Percentiles rank a stretch among this genome's conserved stretches.
These are phyloP conservation scores for Cariama cristata DNA, from an alignment of 2,113 vertebrate genomes.

Conservation along the genomic window DNA sequence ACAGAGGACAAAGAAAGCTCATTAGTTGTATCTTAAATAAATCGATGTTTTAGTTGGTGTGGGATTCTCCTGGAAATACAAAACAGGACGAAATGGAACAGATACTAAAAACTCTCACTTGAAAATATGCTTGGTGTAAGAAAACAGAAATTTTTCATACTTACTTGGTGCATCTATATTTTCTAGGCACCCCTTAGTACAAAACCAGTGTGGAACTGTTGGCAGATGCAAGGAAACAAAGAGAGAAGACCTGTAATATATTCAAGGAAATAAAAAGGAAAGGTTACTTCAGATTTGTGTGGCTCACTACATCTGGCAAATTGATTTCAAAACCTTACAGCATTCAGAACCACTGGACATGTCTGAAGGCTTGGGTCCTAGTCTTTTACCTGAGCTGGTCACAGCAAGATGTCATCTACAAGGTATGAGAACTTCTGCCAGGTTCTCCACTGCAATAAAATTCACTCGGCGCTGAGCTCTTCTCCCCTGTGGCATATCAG, in stretches of 20 bases:
- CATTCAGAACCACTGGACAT: not conserved
- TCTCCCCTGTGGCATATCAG: not conserved
- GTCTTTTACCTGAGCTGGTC: not conserved
- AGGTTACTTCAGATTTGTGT: not conserved
- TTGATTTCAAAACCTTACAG: not conserved
- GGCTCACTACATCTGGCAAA: not conserved
- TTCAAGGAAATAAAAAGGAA: not conserved
- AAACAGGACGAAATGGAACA: not conserved
- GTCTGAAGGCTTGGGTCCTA: not conserved
- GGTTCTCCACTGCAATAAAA: not conserved
- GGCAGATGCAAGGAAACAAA: not conserved
- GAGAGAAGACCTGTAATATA: not conserved
- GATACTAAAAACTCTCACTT: not conserved
- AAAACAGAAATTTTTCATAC: not conserved
- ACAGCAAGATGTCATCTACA: not conserved
- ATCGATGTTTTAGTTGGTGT: not conserved
- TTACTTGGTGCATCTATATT: not conserved
- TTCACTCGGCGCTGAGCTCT: not conserved
- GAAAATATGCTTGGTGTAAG: not conserved
- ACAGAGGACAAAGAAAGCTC: slow-evolving; percentile 40
- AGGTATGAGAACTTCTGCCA: not conserved
- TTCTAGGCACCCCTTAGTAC: not conserved
- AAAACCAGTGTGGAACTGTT: not conserved
- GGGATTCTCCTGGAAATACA: not conserved
- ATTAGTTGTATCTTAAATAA: slow-evolving; percentile 18